A percentile compares a stretch with the other conserved stretches of the same genome.
phyloP scores from a whole-genome alignment of 1,140 invertebrate species.

The Wasmannia auropunctata region DNA sequence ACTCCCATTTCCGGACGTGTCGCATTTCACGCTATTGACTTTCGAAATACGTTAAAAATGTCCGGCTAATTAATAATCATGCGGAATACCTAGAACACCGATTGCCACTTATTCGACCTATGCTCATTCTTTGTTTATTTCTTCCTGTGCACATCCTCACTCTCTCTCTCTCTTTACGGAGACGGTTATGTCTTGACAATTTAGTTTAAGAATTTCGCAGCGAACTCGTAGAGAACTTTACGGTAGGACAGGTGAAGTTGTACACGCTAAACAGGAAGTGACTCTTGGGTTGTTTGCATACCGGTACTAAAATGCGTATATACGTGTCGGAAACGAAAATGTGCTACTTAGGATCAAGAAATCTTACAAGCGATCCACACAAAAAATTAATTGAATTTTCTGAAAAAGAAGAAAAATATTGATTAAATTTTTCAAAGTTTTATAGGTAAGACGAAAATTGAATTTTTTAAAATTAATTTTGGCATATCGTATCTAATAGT shows the following conservation, averaged over 20 bases:
- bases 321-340: slow-evolving; percentile 24
- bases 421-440: no score
- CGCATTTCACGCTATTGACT: slow-evolving; percentile 70
- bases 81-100: slow-evolving; percentile 60
- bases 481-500: background rate
- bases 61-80: slow-evolving; percentile 76
- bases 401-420: background rate
- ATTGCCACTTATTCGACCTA: slow-evolving; percentile 63
- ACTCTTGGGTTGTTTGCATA: slow-evolving; percentile 32
- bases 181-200: slow-evolving; percentile 26
- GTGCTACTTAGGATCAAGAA: background rate
- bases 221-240: slow-evolving; percentile 15
- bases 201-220: slow-evolving; percentile 42
- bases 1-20: slow-evolving; percentile 68
- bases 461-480: background rate
- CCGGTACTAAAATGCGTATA: background rate
- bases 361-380: background rate
- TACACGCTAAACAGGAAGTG: slow-evolving; percentile 64
- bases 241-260: slow-evolving; percentile 61
- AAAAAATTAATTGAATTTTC: background rate
- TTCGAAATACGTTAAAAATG: slow-evolving; percentile 67
- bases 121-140: slow-evolving; percentile 1
- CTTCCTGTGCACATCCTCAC: slow-evolving; percentile 7
- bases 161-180: no score
- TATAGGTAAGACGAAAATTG: background rate